Conservation (phyloP, 2,113 vertebrate genomes). For the Sylvilagus bachmani region DNA sequence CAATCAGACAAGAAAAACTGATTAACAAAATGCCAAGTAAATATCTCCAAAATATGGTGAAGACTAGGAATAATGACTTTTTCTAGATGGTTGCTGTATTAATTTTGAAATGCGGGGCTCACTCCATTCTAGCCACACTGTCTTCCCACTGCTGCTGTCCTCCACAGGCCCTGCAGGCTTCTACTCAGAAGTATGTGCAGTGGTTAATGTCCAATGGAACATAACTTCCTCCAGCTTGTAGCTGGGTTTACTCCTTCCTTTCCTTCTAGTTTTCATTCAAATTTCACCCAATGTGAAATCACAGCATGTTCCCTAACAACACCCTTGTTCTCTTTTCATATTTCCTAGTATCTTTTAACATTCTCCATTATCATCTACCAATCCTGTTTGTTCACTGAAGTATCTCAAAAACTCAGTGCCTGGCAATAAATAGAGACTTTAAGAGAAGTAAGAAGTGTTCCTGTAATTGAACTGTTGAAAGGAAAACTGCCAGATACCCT, state of each 20-base stretch:
- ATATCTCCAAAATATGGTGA: constrained; percentile 13
- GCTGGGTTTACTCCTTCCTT: background rate
- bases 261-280: background rate
- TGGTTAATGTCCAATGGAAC: rapidly evolving
- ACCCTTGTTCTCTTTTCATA: background rate
- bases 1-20: constrained; percentile 16
- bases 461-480: background rate
- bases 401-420: background rate
- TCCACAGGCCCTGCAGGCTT: too few relatives aligned
- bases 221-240: background rate
- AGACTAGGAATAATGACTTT: background rate
- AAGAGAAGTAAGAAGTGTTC: background rate
- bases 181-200: rapidly evolving
- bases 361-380: rapidly evolving
- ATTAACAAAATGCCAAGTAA: constrained; percentile 51
- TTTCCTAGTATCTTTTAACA: background rate
- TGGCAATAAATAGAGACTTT: background rate
- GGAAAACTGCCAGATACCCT: background rate
- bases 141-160: background rate
- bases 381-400: background rate
- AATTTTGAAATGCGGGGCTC: background rate
- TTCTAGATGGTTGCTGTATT: background rate
- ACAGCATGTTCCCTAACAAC: background rate
- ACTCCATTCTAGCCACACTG: background rate
- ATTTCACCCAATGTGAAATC: background rate